Evolutionary conservation across 2,113 vertebrate species (phyloP).

Genomic region (Saccopteryx leptura): DNA sequence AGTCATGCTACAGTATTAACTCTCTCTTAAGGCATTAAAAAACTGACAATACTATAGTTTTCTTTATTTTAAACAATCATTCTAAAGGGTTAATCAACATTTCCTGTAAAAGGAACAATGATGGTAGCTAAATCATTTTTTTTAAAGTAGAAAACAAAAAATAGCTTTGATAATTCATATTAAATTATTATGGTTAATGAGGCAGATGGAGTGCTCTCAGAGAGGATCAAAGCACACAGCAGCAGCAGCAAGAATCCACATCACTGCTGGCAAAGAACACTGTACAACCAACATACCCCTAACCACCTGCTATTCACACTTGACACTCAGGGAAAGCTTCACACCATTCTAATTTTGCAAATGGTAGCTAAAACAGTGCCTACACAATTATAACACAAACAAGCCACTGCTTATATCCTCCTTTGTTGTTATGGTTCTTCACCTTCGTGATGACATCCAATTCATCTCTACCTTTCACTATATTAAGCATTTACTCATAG

Average conservation of each 20-base stretch:
- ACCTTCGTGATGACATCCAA: not conserved
- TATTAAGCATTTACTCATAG: conserved; percentile 24
- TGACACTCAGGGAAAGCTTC: conserved; percentile 44
- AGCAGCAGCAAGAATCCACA: conserved; percentile 53
- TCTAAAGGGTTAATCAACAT: conserved; percentile 68
- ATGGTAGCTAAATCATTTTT: conserved; percentile 68
- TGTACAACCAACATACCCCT: conserved; percentile 49
- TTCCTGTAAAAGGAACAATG: conserved; percentile 62
- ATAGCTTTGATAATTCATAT: conserved; percentile 83
- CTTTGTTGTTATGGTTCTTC: conserved; percentile 14
- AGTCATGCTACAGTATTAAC: not conserved
- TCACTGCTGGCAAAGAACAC: conserved; percentile 65
- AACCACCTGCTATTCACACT: conserved; percentile 70
- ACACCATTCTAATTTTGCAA: conserved; percentile 69
- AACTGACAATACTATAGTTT: not conserved
- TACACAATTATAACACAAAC: conserved; percentile 37
- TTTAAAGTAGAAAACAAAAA: conserved; percentile 75
- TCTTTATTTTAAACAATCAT: conserved; percentile 41
- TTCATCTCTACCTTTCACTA: conserved; percentile 6
- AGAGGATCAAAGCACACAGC: conserved; percentile 65
- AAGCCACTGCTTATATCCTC: not conserved
- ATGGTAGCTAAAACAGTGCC: conserved; percentile 68
- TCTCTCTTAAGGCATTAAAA: not conserved
- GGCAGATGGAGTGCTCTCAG: conserved; percentile 77
- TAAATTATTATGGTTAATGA: conserved; percentile 81